These are phyloP conservation scores for Vireo altiloquus DNA, from an alignment of 2,113 vertebrate species.

Conservation along the genomic window DNA sequence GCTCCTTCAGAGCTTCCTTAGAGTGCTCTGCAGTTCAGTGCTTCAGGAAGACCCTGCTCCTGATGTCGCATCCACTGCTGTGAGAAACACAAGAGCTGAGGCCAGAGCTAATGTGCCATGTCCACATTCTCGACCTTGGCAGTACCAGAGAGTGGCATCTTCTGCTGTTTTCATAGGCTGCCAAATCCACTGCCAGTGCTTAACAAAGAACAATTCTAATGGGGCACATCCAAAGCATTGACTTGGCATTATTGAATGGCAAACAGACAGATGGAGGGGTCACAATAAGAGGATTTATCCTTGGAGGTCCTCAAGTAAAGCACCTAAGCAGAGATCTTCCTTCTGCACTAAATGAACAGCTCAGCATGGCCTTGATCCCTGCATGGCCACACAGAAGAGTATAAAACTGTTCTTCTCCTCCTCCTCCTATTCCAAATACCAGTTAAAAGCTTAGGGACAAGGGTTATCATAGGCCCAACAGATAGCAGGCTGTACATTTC, in stretches of 20 bases:
- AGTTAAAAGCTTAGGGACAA: background rate
- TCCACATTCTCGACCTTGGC: background rate
- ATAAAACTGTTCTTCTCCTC: background rate
- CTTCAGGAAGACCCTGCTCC: background rate
- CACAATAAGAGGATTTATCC: background rate
- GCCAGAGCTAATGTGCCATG: background rate
- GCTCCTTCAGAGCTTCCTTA: background rate
- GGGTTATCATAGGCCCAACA: background rate
- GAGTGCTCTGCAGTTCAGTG: background rate
- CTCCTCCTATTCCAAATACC: background rate
- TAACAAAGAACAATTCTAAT: background rate
- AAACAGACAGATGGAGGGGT: background rate
- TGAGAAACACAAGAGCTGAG: background rate
- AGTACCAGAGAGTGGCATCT: fast-evolving
- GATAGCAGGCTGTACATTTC: too few relatives aligned
- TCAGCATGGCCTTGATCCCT: background rate
- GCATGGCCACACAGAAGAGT: background rate
- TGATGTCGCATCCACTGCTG: background rate
- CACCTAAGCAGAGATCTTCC: background rate
- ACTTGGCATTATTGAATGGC: background rate
- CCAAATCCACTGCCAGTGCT: background rate
- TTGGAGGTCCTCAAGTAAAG: background rate
- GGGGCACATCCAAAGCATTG: background rate
- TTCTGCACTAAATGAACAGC: background rate
- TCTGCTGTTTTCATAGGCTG: background rate